phyloP scores from a whole-genome alignment of 2,113 vertebrate genomes.

The Aptenodytes forsteri region DNA sequence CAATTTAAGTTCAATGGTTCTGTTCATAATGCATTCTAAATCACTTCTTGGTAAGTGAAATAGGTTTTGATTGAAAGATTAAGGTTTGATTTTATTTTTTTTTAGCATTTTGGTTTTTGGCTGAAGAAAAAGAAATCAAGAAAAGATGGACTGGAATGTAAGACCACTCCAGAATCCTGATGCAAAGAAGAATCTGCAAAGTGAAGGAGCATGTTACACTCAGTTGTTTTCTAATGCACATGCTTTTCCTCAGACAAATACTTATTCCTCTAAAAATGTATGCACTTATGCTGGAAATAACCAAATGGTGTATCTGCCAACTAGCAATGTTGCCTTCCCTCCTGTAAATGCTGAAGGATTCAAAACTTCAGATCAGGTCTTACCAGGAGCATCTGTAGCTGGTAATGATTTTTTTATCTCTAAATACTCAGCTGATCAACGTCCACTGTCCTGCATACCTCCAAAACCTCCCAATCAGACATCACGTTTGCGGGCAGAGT shows the following conservation, averaged over 20 bases:
- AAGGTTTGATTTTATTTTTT: background rate
- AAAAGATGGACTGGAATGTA: conserved; percentile 75
- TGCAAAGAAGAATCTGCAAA: background rate
- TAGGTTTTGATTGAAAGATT: background rate
- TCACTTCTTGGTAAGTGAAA: background rate
- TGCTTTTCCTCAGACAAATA: conserved; percentile 15
- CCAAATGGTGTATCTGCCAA: background rate
- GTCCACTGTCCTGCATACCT: background rate
- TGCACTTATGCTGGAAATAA: conserved; percentile 41
- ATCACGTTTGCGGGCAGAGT: background rate
- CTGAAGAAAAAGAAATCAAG: background rate
- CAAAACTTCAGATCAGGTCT: background rate
- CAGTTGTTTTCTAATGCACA: background rate
- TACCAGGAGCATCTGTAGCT: conserved; percentile 23
- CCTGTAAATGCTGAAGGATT: conserved; percentile 18
- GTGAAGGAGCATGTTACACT: background rate
- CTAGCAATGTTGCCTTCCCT: background rate
- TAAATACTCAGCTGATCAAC: background rate
- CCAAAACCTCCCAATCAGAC: background rate
- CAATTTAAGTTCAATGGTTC: background rate
- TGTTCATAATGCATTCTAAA: background rate
- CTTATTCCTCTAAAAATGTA: background rate
- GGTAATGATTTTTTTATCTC: conserved; percentile 17
- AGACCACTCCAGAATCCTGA: conserved; percentile 1
- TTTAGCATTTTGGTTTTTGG: conserved; percentile 40